A percentile compares a stretch with the other conserved stretches of the same genome.
phyloP scores from a whole-genome alignment of 2,797 vertebrate genomes.

The Enteromius trimaculatus region DNA sequence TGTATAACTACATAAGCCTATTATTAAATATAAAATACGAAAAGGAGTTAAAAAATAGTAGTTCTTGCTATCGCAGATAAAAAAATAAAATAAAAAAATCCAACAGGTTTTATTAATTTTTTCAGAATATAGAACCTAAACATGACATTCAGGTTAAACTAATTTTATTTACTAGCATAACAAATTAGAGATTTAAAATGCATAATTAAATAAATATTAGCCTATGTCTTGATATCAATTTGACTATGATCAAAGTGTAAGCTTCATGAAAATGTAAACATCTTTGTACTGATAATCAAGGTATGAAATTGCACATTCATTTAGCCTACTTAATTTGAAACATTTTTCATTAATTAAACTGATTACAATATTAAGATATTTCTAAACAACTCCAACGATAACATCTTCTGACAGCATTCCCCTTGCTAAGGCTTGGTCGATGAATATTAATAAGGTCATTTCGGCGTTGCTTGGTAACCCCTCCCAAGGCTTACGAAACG shows the following conservation, averaged over 20 bases:
- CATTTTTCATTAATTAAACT: background rate
- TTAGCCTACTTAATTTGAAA: background rate
- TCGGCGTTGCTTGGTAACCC: constrained; percentile 42
- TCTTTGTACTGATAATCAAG: background rate
- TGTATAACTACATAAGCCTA: background rate
- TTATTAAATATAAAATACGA: background rate
- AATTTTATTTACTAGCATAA: background rate
- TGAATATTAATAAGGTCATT: constrained; percentile 36
- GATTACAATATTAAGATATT: background rate
- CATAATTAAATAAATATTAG: background rate
- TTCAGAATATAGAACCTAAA: background rate
- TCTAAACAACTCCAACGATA: background rate
- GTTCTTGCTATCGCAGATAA: background rate
- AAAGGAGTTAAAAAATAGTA: background rate
- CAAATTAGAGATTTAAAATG: background rate
- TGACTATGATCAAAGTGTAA: background rate
- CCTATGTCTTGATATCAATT: background rate
- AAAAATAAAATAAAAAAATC: background rate
- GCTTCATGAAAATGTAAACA: background rate
- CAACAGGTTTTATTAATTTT: background rate
- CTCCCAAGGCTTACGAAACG: background rate
- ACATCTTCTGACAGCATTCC: background rate
- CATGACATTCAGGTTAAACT: background rate
- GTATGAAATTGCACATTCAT: background rate
- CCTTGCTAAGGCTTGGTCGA: background rate